Percentiles rank a stretch among this genome's conserved stretches.
Evolutionary conservation across 2,113 vertebrate species (phyloP).

Genomic region (Macaca fascicularis): DNA sequence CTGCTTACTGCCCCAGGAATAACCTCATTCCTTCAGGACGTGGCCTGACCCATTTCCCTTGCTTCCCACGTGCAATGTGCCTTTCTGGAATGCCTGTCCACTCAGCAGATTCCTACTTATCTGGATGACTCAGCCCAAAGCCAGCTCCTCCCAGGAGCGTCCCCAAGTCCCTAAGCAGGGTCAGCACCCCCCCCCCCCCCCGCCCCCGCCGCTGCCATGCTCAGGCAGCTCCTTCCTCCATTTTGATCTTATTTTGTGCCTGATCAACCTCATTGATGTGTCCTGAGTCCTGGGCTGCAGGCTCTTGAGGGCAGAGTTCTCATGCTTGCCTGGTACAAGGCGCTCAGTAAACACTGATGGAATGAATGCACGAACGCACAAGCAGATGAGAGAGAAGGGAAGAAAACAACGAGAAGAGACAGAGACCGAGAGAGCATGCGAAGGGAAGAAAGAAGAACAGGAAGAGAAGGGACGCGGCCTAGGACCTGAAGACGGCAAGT

Average conservation of each 20-base stretch:
- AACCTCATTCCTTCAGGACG: neutral
- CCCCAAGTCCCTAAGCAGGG: neutral
- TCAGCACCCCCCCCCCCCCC: fast-evolving
- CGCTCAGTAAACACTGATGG: too few relatives aligned
- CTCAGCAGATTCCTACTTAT: neutral
- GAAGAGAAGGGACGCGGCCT: neutral
- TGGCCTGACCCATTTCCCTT: neutral
- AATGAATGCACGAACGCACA: neutral
- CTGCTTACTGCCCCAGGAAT: neutral
- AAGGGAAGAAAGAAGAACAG: neutral
- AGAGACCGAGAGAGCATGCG: neutral
- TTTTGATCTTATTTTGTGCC: neutral
- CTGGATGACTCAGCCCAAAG: neutral
- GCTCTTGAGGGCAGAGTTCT: neutral
- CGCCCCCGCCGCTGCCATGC: too few relatives aligned
- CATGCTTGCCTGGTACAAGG: neutral
- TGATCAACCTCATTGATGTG: neutral
- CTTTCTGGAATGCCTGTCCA: neutral
- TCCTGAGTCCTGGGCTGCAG: neutral
- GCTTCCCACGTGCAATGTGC: neutral
- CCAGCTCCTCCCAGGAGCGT: neutral
- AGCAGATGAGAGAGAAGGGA: neutral
- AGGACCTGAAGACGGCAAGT: neutral
- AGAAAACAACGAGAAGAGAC: neutral
- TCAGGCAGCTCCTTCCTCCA: neutral